phyloP scores from a whole-genome alignment of 2,113 vertebrate species.

The Neotoma lepida region DNA sequence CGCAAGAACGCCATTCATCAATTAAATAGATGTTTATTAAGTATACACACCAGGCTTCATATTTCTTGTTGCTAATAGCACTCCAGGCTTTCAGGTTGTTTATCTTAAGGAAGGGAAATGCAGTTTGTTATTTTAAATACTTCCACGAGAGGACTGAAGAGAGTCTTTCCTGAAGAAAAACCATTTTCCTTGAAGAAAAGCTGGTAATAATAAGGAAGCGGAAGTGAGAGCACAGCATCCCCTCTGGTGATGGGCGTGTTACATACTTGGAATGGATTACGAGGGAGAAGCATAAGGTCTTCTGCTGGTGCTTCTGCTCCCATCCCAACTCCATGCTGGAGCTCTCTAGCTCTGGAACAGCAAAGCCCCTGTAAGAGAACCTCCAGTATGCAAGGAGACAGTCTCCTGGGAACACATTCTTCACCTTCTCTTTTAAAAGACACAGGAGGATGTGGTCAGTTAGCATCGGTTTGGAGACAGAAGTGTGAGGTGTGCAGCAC shows the following conservation, averaged over 20 bases:
- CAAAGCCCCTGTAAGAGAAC: not conserved
- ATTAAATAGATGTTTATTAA: constrained; percentile 57
- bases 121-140: constrained; percentile 55
- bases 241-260: not conserved
- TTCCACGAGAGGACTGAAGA: constrained; percentile 36
- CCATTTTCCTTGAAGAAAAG: not conserved
- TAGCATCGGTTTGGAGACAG: not conserved
- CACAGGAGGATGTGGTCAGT: not conserved
- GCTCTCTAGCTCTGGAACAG: not conserved
- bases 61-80: constrained; percentile 48
- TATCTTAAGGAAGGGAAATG: constrained; percentile 65
- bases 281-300: not conserved
- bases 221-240: not conserved
- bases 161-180: not conserved
- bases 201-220: not conserved
- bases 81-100: constrained; percentile 59
- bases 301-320: not conserved
- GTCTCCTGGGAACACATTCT: not conserved
- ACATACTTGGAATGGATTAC: not conserved
- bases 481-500: not conserved
- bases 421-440: not conserved
- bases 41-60: constrained; percentile 52
- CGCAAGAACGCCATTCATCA: constrained; percentile 49
- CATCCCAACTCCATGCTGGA: not conserved
- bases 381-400: not conserved